Percentiles rank a stretch among this genome's conserved stretches.
These are phyloP conservation scores for Sipha flava DNA, from an alignment of 1,140 invertebrate genomes.

Conservation along the genomic window DNA sequence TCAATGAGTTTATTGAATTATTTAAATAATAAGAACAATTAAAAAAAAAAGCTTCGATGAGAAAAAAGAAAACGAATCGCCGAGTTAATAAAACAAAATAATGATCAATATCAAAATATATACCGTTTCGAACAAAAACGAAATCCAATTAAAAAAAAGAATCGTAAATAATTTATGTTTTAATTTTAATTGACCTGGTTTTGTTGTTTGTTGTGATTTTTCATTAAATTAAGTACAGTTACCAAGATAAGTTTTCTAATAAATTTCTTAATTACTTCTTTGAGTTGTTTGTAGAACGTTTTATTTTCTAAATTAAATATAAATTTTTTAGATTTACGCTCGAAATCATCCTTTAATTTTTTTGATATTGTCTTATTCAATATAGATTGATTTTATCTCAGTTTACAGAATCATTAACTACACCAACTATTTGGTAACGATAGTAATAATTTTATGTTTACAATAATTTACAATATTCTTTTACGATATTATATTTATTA, in stretches of 20 bases:
- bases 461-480: too few relatives aligned
- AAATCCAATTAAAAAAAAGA: neutral
- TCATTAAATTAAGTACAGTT: slow-evolving; percentile 27
- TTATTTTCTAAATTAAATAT: neutral
- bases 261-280: slow-evolving; percentile 30
- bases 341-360: neutral
- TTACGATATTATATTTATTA: too few relatives aligned
- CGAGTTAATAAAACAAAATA: neutral
- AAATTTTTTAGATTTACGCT: slow-evolving; percentile 3
- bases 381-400: too few relatives aligned
- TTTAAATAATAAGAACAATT: neutral
- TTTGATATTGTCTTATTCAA: too few relatives aligned
- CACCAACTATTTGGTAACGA: too few relatives aligned
- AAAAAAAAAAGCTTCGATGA: neutral
- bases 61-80: neutral
- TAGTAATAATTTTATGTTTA: too few relatives aligned
- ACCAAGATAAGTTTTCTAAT: slow-evolving; percentile 29
- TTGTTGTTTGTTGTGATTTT: slow-evolving; percentile 24
- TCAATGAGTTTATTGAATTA: neutral
- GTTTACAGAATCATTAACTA: too few relatives aligned
- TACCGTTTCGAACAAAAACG: neutral
- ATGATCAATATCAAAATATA: slow-evolving; percentile 8
- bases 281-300: neutral
- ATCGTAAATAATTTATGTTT: slow-evolving; percentile 26
- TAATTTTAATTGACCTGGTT: slow-evolving; percentile 14